Evolutionary conservation across 2,113 vertebrate species (phyloP).

Genomic region (Macrotis lagotis): DNA sequence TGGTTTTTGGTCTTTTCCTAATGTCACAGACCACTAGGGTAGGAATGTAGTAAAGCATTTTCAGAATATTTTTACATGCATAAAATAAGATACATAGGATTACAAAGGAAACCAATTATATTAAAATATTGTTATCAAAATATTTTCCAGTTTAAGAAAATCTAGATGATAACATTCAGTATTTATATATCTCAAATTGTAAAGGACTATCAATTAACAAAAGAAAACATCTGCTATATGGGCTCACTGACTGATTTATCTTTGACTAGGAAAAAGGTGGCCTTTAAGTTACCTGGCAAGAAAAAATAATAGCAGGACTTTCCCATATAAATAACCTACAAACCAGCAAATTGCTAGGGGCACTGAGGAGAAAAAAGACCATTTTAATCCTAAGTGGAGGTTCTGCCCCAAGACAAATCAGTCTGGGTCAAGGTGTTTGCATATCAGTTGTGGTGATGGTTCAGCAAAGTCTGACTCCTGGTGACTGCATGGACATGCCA

Average conservation of each 20-base stretch:
- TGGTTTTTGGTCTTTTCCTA: background rate
- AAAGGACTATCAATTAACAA: background rate
- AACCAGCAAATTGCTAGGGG: background rate
- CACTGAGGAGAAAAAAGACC: background rate
- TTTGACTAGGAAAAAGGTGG: background rate
- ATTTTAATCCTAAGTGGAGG: background rate
- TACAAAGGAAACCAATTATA: background rate
- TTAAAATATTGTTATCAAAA: background rate
- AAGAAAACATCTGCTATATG: background rate
- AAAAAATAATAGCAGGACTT: background rate
- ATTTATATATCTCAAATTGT: background rate
- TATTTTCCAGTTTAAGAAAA: background rate
- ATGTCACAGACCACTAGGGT: background rate
- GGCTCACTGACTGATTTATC: background rate
- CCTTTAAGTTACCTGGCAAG: background rate
- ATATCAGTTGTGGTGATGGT: background rate
- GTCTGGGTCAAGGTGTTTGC: background rate
- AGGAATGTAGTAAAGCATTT: background rate
- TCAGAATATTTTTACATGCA: background rate
- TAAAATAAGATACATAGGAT: background rate
- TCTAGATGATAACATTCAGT: background rate
- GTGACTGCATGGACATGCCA: background rate
- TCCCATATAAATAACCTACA: background rate
- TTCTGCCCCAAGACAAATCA: background rate
- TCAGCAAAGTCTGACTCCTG: background rate